Evolutionary conservation across 2,797 vertebrate genomes (phyloP).

Genomic region (Hydrocynus forskahlii): DNA sequence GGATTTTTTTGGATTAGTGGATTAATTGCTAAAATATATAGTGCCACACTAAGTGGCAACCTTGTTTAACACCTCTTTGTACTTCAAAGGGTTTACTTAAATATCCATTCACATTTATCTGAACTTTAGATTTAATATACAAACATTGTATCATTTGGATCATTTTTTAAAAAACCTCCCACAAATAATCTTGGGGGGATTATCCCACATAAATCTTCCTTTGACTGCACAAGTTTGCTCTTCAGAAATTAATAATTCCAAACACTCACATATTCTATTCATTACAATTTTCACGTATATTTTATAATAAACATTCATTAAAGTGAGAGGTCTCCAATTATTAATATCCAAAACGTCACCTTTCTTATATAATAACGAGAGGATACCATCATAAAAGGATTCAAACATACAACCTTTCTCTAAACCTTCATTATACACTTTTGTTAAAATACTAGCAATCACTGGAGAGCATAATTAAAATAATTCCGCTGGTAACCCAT

Average conservation of each 20-base stretch:
- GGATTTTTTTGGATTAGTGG: not conserved
- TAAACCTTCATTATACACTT: not conserved
- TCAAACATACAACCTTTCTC: not conserved
- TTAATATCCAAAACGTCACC: not conserved
- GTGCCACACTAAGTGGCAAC: not conserved
- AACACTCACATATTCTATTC: not conserved
- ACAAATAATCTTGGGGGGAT: not conserved
- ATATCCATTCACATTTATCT: not conserved
- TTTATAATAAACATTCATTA: not conserved
- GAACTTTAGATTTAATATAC: too few relatives aligned
- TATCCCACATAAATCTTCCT: not conserved
- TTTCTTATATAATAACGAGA: not conserved
- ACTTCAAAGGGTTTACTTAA: not conserved
- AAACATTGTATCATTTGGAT: too few relatives aligned
- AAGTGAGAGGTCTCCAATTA: not conserved
- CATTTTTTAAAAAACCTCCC: not conserved
- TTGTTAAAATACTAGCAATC: not conserved
- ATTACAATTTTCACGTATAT: not conserved
- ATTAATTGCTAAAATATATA: not conserved
- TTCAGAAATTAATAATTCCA: not conserved
- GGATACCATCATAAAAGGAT: not conserved
- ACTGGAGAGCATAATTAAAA: too few relatives aligned
- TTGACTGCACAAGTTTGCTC: not conserved
- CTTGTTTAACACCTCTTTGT: not conserved
- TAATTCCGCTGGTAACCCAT: too few relatives aligned